These are phyloP conservation scores for Desmodus rotundus DNA, from an alignment of 2,113 vertebrate species.

Conservation along the genomic window DNA sequence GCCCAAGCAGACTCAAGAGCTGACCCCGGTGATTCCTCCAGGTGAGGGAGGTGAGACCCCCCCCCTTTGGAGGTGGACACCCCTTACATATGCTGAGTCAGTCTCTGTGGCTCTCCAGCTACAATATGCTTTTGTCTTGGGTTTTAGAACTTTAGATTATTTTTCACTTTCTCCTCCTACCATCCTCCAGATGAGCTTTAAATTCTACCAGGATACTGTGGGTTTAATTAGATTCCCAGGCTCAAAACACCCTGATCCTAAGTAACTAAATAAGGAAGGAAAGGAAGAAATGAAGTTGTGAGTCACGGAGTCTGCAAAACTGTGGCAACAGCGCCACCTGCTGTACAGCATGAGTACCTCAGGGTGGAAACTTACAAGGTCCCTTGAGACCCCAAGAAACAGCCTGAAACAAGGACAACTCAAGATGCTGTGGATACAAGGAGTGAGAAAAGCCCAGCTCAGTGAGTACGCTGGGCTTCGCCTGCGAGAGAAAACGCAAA, in stretches of 20 bases:
- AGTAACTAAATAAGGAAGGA: neutral
- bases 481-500: neutral
- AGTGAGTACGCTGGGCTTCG: neutral
- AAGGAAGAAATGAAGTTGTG: neutral
- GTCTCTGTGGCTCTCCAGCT: neutral
- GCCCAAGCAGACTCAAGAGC: neutral
- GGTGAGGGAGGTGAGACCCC: neutral
- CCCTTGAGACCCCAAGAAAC: too few relatives aligned
- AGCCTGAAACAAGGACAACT: neutral
- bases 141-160: neutral
- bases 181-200: neutral
- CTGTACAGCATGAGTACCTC: neutral
- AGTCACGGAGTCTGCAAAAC: neutral
- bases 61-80: neutral
- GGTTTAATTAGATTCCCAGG: slow-evolving; percentile 50
- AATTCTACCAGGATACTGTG: slow-evolving; percentile 18
- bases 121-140: neutral
- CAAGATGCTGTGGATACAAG: neutral
- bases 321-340: slow-evolving; percentile 40
- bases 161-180: slow-evolving; percentile 23
- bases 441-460: neutral
- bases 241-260: neutral
- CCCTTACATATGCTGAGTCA: too few relatives aligned
- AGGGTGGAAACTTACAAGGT: neutral
- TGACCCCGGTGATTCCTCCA: neutral